Evolutionary conservation across 2,888 invertebrate genomes (phyloP), one percentile per base, ranked within the genome.

Genomic region (Tupiocoris notatus): DNA sequence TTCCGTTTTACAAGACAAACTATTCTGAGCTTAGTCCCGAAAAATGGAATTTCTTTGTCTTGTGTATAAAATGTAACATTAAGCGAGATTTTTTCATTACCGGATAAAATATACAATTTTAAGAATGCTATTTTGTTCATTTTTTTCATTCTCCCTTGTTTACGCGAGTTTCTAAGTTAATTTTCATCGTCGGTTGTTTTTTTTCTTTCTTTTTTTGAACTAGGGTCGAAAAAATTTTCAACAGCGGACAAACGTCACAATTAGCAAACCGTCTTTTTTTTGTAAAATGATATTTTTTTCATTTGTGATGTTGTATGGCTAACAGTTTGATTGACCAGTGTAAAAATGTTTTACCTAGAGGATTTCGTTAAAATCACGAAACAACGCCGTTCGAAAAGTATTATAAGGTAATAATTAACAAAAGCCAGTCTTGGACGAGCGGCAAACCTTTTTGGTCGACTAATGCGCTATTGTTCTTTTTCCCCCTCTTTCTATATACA

Each of bases 81-180:
- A 73, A 73, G 73, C 73, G 73, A 73, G 70, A 73, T 73, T 73
- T 73, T 65, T 67, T 77, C 16, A 56, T 66, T 70, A 77, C 65
- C 78, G 68, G 76, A 75, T 63, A 78, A 78, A 78, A 78, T 77
- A 78, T 77, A 71, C 67, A 78, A 73, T 61, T 67, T 67, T 57
- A 67, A 21, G 67, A 39, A 56, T 54, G 67, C 22, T n/a, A 59
- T 20, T 63, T 63, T 59, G 9, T 59, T 63, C 18, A 63, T 22
- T 63, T 63, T 17, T 59, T 7, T 63, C 18, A 63, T 63, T 20
- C n/a, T n/a, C n/a, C n/a, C n/a, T n/a, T n/a, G 59, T 59, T 18
- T 59, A 59, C 59, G 59, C 59, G 59, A 59, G 20, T 63, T 63
- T 63, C 17, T n/a, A 6, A 6, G 68, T 12, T 63, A 22, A 63